Percentiles rank a stretch among this genome's conserved stretches.
Conservation (phyloP, 2,113 vertebrate genomes). For the Zosterops pallidus region DNA sequence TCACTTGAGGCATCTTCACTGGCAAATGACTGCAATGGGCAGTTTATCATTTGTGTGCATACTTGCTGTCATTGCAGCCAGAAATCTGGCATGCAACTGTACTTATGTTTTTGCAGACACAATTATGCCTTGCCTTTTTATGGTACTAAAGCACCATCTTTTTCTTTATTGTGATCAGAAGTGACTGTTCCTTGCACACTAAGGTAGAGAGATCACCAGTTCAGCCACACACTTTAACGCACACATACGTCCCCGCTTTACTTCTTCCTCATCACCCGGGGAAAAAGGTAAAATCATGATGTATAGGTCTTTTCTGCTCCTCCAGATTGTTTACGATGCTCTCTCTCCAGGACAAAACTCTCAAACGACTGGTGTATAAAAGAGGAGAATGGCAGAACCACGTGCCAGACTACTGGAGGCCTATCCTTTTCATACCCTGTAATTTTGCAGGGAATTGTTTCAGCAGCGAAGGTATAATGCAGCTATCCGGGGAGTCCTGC, state of each 20-base stretch:
- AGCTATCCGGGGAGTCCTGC: constrained; percentile 26
- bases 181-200: background rate
- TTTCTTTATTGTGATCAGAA: background rate
- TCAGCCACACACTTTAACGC: background rate
- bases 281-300: background rate
- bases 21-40: background rate
- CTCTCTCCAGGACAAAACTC: background rate
- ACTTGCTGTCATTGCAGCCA: background rate
- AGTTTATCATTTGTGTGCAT: background rate
- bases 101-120: background rate
- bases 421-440: background rate
- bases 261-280: accelerated
- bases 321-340: background rate
- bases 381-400: background rate
- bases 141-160: background rate
- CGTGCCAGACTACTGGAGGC: background rate
- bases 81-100: background rate
- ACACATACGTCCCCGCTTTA: accelerated
- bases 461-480: constrained; percentile 28
- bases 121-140: background rate
- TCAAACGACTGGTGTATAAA: background rate
- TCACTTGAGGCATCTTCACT: background rate
- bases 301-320: background rate
- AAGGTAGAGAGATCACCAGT: accelerated
- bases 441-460: constrained; percentile 54